A percentile compares a stretch with the other conserved stretches of the same genome.
Conservation (phyloP, 2,113 vertebrate genomes). For the Ictalurus punctatus region DNA sequence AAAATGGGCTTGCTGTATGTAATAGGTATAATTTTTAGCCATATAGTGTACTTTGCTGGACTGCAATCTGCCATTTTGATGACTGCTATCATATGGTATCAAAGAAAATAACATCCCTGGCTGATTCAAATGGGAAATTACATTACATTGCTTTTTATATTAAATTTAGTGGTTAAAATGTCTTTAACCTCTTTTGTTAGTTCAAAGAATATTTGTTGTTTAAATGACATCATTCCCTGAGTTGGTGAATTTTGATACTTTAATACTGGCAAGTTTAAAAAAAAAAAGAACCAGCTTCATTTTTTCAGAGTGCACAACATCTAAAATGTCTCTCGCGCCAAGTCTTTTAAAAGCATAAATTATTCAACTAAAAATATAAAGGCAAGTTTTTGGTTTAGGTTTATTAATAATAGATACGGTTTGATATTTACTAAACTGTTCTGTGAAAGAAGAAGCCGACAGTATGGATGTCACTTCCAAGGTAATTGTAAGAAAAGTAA, state of each 20-base stretch:
- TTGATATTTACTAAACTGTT: slow-evolving; percentile 83
- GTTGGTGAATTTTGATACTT: background rate
- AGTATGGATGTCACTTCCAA: slow-evolving; percentile 74
- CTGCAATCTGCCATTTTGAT: background rate
- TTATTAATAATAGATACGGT: slow-evolving; percentile 79
- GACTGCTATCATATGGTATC: background rate
- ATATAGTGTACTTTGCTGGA: background rate
- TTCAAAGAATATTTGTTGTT: background rate
- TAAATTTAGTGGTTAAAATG: background rate
- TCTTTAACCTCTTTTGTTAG: background rate
- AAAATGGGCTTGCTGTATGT: too few relatives aligned
- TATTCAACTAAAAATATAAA: slow-evolving; percentile 61
- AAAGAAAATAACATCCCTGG: background rate
- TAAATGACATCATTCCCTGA: background rate
- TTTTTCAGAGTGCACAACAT: slow-evolving; percentile 59
- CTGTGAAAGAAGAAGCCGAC: slow-evolving; percentile 68
- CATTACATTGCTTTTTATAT: background rate
- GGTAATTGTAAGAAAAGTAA: slow-evolving; percentile 72
- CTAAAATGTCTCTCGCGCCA: slow-evolving; percentile 57
- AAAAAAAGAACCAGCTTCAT: slow-evolving; percentile 42
- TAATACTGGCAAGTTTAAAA: background rate
- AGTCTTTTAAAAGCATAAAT: slow-evolving; percentile 69
- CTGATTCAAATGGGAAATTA: background rate
- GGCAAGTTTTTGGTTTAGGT: slow-evolving; percentile 65
- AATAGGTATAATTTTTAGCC: background rate